Evolutionary conservation across 1,140 invertebrate species (phyloP).

Genomic region (Drosophila nebulosa): DNA sequence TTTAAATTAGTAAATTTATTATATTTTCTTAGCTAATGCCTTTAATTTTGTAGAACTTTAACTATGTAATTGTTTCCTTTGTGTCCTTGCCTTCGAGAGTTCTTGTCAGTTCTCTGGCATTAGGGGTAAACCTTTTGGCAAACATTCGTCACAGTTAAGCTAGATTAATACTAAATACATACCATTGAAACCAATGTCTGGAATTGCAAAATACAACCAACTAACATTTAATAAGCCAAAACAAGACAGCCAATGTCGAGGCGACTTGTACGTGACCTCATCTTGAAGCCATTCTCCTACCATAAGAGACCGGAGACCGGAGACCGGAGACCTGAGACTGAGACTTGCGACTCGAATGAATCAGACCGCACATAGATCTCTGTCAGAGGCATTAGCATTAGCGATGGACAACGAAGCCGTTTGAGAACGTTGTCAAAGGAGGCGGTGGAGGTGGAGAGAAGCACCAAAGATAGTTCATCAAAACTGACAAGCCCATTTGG

Average conservation of each 20-base stretch:
- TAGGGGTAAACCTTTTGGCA: slow-evolving; percentile 21
- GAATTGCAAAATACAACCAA: slow-evolving; percentile 45
- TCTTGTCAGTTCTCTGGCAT: neutral
- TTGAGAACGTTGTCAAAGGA: neutral
- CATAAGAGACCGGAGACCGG: too few species aligned
- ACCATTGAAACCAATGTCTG: slow-evolving; percentile 24
- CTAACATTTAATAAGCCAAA: slow-evolving; percentile 74
- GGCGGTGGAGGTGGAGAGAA: neutral
- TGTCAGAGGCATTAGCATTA: slow-evolving; percentile 71
- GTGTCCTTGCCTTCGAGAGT: neutral
- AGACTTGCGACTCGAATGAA: slow-evolving; percentile 51
- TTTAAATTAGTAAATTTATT: too few species aligned
- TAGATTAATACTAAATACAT: slow-evolving; percentile 65
- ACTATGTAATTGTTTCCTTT: neutral
- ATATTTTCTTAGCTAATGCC: too few species aligned
- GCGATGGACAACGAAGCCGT: slow-evolving; percentile 31
- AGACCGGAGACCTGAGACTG: slow-evolving; percentile 8
- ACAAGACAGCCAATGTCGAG: slow-evolving; percentile 54
- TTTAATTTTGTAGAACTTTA: neutral
- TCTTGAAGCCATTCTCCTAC: slow-evolving; percentile 31
- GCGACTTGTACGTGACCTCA: slow-evolving; percentile 59
- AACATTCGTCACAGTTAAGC: slow-evolving; percentile 72
- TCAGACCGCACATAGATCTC: slow-evolving; percentile 73
- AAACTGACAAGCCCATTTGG: slow-evolving; percentile 74
- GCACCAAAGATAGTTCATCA: slow-evolving; percentile 71